Evolutionary conservation across 1,140 invertebrate species (phyloP), one percentile per base, ranked within the genome.

Genomic region (Hylaeus volcanicus): DNA sequence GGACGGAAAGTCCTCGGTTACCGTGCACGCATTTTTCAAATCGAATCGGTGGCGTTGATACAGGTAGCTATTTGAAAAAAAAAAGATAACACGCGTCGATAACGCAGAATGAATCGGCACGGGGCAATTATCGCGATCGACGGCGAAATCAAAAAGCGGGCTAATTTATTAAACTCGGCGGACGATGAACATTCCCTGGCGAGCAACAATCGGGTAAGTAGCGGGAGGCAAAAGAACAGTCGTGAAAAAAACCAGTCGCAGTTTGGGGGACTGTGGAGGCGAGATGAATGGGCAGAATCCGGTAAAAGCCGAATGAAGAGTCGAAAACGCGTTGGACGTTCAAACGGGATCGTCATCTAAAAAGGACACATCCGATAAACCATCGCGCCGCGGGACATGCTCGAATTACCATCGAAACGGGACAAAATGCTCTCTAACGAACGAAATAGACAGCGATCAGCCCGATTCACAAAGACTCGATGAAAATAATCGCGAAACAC

Each of bases 281-380:
- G 39, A 37, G 48, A 55, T 48, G 41, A 56, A 79, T 79, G 70
- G 53, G 61, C 60, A 72, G 63, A 69, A 68, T 60, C 64, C 53
- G 37, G 48, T 55, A 84, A 83, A 71, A 75, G 69, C 73, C 60
- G 26, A 56, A 70, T 81, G 78, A 84, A 84, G 74, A 70, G 74
- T 76, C 82, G 73, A 68, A 75, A 61, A 75, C 73, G 73, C 73
- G 65, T 74, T 26, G 58, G 61, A 79, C 65, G 72, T 79, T 65
- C 77, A 79, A 79, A 79, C 77, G 77, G 9, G 63, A 74, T 79
- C 70, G 77, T 79, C 61, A 79, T 71, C 71, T 79, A 74, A 79
- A 79, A 79, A 74, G 70, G 77, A 79, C 77, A 74, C 70, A 74
- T 73, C 77, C 77, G 77, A 74, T 79, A 79, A 79, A 79, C 69